These are phyloP conservation scores for Cyclopterus lumpus DNA, from an alignment of 2,797 vertebrate species.

Conservation along the genomic window DNA sequence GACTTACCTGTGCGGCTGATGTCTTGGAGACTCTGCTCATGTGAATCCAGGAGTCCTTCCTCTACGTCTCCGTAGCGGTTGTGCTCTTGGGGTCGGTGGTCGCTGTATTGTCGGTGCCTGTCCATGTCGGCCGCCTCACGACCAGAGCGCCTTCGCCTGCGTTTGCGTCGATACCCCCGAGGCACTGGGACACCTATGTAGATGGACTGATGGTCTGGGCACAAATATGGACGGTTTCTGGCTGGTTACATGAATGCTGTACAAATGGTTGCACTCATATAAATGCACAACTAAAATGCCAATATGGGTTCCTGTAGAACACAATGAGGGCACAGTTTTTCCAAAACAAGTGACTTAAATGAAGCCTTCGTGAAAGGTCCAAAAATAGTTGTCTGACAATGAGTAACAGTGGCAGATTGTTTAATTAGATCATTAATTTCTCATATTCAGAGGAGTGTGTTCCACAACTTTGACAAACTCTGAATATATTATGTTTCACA, in stretches of 20 bases:
- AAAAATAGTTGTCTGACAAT: conserved; percentile 25
- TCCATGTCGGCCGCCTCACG: conserved; percentile 80
- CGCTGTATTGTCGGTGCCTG: conserved; percentile 77
- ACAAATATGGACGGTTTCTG: not conserved
- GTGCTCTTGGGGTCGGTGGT: conserved; percentile 71
- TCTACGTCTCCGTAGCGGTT: conserved; percentile 77
- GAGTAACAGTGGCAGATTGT: conserved; percentile 22
- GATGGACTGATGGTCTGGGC: conserved; percentile 89
- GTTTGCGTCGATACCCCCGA: conserved; percentile 87
- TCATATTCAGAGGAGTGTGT: conserved; percentile 15
- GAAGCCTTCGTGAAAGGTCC: conserved; percentile 6
- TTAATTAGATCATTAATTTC: conserved; percentile 37
- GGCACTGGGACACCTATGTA: conserved; percentile 92
- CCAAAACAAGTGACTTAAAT: conserved; percentile 7
- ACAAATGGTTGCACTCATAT: not conserved
- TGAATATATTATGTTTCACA: conserved; percentile 39
- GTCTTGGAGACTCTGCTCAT: conserved; percentile 75
- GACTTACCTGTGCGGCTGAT: conserved; percentile 89
- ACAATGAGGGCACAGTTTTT: not conserved
- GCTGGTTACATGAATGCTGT: not conserved
- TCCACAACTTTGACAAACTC: conserved; percentile 32
- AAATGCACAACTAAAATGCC: not conserved
- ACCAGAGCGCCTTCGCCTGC: conserved; percentile 86
- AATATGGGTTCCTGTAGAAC: not conserved
- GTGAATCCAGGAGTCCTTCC: conserved; percentile 77